A percentile compares a stretch with the other conserved stretches of the same genome.
These are phyloP conservation scores for Litocranius walleri DNA, from an alignment of 2,113 vertebrate genomes.

Conservation along the genomic window DNA sequence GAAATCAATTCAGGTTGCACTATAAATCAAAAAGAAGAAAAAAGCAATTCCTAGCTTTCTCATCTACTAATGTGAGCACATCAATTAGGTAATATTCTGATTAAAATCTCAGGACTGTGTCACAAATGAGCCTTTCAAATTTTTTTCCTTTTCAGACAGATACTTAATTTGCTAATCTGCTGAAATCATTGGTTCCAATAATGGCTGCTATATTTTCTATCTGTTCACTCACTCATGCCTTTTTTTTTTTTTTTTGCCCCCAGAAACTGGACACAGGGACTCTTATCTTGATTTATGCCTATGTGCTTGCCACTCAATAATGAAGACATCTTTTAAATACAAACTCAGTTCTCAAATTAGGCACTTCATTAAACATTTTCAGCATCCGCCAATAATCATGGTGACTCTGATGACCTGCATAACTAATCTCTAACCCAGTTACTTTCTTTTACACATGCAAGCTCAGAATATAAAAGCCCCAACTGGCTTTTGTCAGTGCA, in stretches of 20 bases:
- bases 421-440: constrained; percentile 19
- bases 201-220: constrained; percentile 1
- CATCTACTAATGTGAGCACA: constrained; percentile 41
- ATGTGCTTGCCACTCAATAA: background rate
- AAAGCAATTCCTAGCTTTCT: constrained; percentile 38
- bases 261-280: background rate
- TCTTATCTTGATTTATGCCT: background rate
- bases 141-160: constrained; percentile 14
- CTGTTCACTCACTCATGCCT: background rate
- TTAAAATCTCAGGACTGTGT: constrained; percentile 51
- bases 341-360: constrained; percentile 44
- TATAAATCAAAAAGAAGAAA: constrained; percentile 67
- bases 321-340: background rate
- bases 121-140: background rate
- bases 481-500: constrained; percentile 34
- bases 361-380: constrained; percentile 63
- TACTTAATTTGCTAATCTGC: constrained; percentile 44
- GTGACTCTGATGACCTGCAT: constrained; percentile 24
- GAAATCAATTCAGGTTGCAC: constrained; percentile 64
- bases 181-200: constrained; percentile 35
- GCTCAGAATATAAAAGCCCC: constrained; percentile 29
- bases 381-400: constrained; percentile 22
- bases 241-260: background rate
- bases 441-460: constrained; percentile 33
- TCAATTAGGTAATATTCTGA: constrained; percentile 46